Percentiles rank a stretch among this genome's conserved stretches.
Conservation (phyloP, 37 sponge, comb jelly and placozoan species). For the Halisarca cf. caerulea region DNA sequence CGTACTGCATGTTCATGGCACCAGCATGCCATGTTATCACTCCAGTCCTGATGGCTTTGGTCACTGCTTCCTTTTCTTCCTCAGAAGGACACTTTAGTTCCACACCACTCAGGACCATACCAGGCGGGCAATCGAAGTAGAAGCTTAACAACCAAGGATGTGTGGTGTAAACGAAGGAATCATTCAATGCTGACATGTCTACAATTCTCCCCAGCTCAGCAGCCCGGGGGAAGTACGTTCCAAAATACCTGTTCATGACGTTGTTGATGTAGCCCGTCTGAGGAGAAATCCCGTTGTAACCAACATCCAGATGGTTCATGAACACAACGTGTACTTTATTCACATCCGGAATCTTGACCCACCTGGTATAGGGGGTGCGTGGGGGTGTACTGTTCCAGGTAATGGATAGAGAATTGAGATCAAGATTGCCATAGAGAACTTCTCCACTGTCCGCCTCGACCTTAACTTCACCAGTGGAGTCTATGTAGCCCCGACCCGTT, state of each 20-base stretch:
- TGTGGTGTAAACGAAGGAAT: slow-evolving; percentile 68
- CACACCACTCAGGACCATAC: slow-evolving; percentile 50
- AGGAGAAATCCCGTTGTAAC: slow-evolving; percentile 63
- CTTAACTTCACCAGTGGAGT: background rate
- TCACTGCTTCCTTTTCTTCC: slow-evolving; percentile 18
- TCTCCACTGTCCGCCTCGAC: slow-evolving; percentile 1
- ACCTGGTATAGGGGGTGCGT: background rate
- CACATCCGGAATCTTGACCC: slow-evolving; percentile 45
- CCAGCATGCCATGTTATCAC: slow-evolving; percentile 62
- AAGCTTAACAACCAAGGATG: slow-evolving; percentile 72
- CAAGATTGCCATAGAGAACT: background rate
- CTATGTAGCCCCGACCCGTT: too few relatives aligned
- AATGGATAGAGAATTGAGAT: background rate
- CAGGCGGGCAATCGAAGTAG: slow-evolving; percentile 74
- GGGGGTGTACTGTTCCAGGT: background rate
- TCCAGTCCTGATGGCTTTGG: slow-evolving; percentile 28
- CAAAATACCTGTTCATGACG: slow-evolving; percentile 65
- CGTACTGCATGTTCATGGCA: slow-evolving; percentile 73
- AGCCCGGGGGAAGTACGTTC: slow-evolving; percentile 63
- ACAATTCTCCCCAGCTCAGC: slow-evolving; percentile 33
- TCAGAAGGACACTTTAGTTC: slow-evolving; percentile 42
- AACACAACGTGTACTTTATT: slow-evolving; percentile 62
- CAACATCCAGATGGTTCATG: slow-evolving; percentile 80
- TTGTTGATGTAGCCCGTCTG: slow-evolving; percentile 41
- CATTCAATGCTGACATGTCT: background rate